Evolutionary conservation across 1,140 invertebrate species (phyloP), one percentile per base, ranked within the genome.

Genomic region (Sarcophaga peregrina): DNA sequence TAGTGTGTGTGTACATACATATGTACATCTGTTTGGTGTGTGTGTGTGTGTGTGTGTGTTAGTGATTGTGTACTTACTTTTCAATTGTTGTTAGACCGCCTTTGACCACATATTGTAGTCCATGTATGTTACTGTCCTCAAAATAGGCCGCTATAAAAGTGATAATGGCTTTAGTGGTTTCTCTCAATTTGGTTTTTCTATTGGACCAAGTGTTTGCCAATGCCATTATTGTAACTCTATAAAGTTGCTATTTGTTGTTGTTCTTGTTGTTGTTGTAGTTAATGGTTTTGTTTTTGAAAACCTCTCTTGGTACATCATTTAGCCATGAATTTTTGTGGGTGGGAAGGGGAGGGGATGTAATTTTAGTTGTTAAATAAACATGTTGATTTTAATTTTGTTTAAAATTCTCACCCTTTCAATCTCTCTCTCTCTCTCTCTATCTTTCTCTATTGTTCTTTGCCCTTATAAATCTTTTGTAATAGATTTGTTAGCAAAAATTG

Each of bases 101-200:
- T 25, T 85, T 58, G 8, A 87, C 86, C 10, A 89, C 50, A 81
- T 87, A 89, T 20, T 84, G 83, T 15, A 89, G 86, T 5, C 88
- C 88, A 80, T 90, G 88, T 50, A 90, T 88, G 50, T 85, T 87
- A 50, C 86, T 86, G 37, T 81, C 45, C 75, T 78, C 75, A 50
- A 78, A 78, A 78, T 78, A 78, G 75, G 75, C 75, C 75, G 75
- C 47, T 78, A 52, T 52, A 52, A 78, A 78, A 78, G 75, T 78
- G 75, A 78, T 78, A 78, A 78, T 78, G 75, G 75, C 25, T 78
- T 78, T 78, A 50, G 75, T 78, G 75, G 75, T 78, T 78, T 78
- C 50, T 50, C 48, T 78, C 47, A 50, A 78, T 50, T 78, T 78
- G n/a, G 75, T 50, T 50, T 50, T 78, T 78, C 45, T 46, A 37